Conservation (phyloP, 2,797 vertebrate genomes). For the Bryconaethiops microstoma region DNA sequence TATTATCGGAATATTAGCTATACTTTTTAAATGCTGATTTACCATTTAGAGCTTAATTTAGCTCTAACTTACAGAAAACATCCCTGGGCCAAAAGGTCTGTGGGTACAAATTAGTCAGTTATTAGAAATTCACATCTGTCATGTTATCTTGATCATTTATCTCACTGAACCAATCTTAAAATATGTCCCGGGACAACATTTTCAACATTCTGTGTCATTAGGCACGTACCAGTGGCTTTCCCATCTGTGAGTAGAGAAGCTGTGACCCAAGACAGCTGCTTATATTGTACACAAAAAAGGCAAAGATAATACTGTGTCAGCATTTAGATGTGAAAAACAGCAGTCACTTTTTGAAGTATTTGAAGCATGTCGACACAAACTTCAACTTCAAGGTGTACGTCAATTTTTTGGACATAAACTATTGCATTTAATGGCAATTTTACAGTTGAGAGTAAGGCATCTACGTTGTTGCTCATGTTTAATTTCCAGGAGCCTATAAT, state of each 20-base stretch:
- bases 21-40: not conserved
- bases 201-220: constrained; percentile 8
- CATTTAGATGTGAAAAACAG: not conserved
- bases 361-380: not conserved
- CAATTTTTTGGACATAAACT: not conserved
- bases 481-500: too few species aligned
- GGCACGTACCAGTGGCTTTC: not conserved
- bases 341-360: not conserved
- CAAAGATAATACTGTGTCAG: not conserved
- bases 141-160: constrained; percentile 40
- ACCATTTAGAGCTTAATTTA: not conserved
- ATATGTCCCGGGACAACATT: constrained; percentile 42
- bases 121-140: constrained; percentile 24
- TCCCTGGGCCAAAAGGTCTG: constrained; percentile 5
- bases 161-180: constrained; percentile 29
- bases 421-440: not conserved
- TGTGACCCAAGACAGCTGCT: not conserved
- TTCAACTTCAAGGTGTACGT: not conserved
- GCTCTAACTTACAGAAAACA: not conserved
- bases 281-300: not conserved
- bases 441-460: not conserved
- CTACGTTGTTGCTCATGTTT: not conserved
- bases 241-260: not conserved
- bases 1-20: not conserved
- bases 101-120: not conserved